Evolutionary conservation across 2,888 invertebrate genomes (phyloP).

Genomic region (Xestia c-nigrum): DNA sequence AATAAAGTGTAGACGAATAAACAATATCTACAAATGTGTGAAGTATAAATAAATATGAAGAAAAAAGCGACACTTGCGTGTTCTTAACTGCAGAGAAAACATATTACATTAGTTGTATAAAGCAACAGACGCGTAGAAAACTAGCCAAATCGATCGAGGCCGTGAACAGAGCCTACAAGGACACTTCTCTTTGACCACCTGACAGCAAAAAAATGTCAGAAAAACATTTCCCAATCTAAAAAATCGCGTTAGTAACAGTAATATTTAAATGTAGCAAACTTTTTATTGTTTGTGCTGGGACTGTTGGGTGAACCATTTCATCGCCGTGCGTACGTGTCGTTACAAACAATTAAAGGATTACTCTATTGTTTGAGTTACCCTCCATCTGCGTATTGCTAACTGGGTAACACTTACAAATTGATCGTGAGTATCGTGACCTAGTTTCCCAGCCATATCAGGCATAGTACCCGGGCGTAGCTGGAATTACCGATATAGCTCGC

Average conservation of each 20-base stretch:
- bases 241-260: not conserved
- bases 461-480: not conserved
- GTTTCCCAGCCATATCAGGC: not conserved
- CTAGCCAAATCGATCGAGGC: not conserved
- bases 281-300: conserved; percentile 21
- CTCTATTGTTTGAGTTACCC: not conserved
- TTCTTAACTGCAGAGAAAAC: not conserved
- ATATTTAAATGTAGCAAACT: conserved; percentile 14
- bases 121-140: not conserved
- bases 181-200: not conserved
- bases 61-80: not conserved
- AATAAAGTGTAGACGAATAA: too few species aligned
- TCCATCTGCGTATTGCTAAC: conserved; percentile 24
- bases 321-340: conserved; percentile 22
- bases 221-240: not conserved
- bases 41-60: too few species aligned
- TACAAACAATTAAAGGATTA: conserved; percentile 30
- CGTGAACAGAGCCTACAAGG: not conserved
- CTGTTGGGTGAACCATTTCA: not conserved
- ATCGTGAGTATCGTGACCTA: not conserved
- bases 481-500: not conserved
- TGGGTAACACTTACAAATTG: conserved; percentile 11
- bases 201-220: not conserved
- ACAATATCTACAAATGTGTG: too few species aligned
- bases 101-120: not conserved